Percentiles rank a stretch among this genome's conserved stretches.
Conservation (phyloP, 2,888 invertebrate genomes). For the Agrochola litura region DNA sequence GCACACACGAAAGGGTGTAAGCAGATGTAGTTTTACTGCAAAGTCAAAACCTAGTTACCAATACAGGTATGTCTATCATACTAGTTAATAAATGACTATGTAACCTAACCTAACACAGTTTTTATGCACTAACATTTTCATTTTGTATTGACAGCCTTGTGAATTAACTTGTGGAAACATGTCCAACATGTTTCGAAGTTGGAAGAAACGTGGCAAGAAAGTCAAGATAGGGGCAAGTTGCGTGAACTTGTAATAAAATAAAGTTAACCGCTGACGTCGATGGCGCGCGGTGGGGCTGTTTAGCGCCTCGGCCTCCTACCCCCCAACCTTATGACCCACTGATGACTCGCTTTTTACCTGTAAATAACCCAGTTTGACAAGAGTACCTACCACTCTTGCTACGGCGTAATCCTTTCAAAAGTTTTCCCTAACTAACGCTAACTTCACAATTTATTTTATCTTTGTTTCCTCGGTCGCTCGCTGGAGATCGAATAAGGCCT, state of each 20-base stretch:
- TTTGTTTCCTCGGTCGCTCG: slow-evolving; percentile 61
- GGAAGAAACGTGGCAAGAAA: slow-evolving; percentile 78
- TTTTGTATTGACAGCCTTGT: slow-evolving; percentile 75
- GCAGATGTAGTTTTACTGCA: slow-evolving; percentile 11
- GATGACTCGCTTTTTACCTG: slow-evolving; percentile 60
- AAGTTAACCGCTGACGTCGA: slow-evolving; percentile 75
- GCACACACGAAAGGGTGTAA: not conserved
- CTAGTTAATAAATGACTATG: not conserved
- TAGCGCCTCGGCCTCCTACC: slow-evolving; percentile 30
- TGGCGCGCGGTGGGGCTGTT: slow-evolving; percentile 65
- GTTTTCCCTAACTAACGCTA: slow-evolving; percentile 63
- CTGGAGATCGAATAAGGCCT: slow-evolving; percentile 64
- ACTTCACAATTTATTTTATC: slow-evolving; percentile 69
- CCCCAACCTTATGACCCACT: slow-evolving; percentile 47
- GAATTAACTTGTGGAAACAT: slow-evolving; percentile 78
- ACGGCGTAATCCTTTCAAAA: slow-evolving; percentile 65
- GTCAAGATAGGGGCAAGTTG: slow-evolving; percentile 77
- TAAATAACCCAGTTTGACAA: slow-evolving; percentile 58
- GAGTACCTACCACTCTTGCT: slow-evolving; percentile 43
- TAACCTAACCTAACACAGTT: slow-evolving; percentile 16
- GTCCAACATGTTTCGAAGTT: slow-evolving; percentile 81
- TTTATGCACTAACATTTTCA: slow-evolving; percentile 67
- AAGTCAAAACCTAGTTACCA: not conserved
- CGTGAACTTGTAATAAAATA: slow-evolving; percentile 81
- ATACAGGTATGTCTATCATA: not conserved